These are phyloP conservation scores for Lordiphosa andalusiaca DNA, from an alignment of 2,888 invertebrate genomes.

Conservation along the genomic window DNA sequence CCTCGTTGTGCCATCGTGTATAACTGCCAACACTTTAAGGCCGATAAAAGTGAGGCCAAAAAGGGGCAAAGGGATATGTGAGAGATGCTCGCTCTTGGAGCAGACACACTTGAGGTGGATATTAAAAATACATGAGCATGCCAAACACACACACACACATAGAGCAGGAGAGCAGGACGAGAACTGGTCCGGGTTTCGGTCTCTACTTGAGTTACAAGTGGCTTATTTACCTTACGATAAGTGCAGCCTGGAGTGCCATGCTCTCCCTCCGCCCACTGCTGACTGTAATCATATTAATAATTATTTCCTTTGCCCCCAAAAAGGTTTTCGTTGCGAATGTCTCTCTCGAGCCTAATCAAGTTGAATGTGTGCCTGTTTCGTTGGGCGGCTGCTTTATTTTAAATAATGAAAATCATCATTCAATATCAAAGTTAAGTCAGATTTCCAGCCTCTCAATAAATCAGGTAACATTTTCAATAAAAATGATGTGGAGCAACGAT, in stretches of 20 bases:
- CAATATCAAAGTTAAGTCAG: constrained; percentile 32
- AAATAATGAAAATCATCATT: constrained; percentile 38
- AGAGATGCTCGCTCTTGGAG: constrained; percentile 36
- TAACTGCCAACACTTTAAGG: constrained; percentile 67
- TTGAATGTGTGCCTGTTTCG: constrained; percentile 29
- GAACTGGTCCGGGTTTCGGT: constrained; percentile 17
- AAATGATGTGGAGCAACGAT: constrained; percentile 37
- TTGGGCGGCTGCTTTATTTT: constrained; percentile 4
- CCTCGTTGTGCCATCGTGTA: constrained; percentile 18
- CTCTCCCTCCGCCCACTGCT: not conserved
- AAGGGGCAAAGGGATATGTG: constrained; percentile 50
- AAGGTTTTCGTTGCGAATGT: constrained; percentile 43
- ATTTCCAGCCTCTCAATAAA: constrained; percentile 63
- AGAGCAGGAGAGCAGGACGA: constrained; percentile 9
- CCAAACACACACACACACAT: constrained; percentile 1
- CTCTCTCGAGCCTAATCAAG: constrained; percentile 65
- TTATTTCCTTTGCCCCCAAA: constrained; percentile 52
- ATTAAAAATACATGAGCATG: constrained; percentile 72
- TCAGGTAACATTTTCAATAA: constrained; percentile 68
- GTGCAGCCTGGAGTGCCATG: constrained; percentile 71
- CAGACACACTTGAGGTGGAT: constrained; percentile 71
- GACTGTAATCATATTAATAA: constrained; percentile 70
- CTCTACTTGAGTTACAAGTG: constrained; percentile 70
- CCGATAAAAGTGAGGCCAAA: constrained; percentile 61
- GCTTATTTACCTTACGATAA: constrained; percentile 75